Base-by-base conservation (phyloP, 2,888 invertebrate species). In the Ophioninae sp. region DNA sequence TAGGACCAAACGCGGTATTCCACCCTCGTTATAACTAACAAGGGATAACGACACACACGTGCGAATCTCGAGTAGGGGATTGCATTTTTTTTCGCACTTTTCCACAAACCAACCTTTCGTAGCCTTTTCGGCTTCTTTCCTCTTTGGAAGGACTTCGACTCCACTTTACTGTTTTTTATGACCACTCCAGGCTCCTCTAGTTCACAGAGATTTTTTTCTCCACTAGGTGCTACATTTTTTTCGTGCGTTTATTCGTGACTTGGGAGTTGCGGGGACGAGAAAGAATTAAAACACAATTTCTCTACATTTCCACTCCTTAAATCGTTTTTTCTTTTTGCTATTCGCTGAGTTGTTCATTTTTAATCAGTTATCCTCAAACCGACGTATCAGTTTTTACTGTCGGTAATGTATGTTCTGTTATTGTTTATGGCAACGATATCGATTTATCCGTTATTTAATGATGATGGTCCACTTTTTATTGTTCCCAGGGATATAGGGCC, bases 1-100 rank as follows among this genome's bases (percentile, higher is more conserved):
- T 56, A 75, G 74, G 76, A 82, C 79, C 79, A 77, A 30, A 84
- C 67, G 77, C 79, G 39, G 74, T 75, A 77, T 75, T 83, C 85
- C 71, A 87, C 83, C 67, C 90, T 91, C 90, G 90, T 91, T 92
- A 92, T 89, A 89, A 87, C 89, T 91, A 91, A 91, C 91, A 90
- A 91, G 91, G 90, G 90, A 91, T 90, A 91, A 90, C 90, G 90
- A 90, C 90, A 88, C 88, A 87, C 86, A 88, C 86, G 87, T 87
- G 82, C 86, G 87, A 87, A 87, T 87, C 87, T 81, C 84, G 85
- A 81, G 86, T 85, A 30, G 82, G 86, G 86, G 77, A 84, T 81
- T 85, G 79, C 76, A 37, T 73, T 71, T 74, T 67, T 75, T 44
- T 67, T 72, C 41, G 59, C 72, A 30, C 74, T 76, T 75, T 74